Base-by-base conservation (phyloP, 2,113 vertebrate genomes). In the Petrocephalus zakoni region DNA sequence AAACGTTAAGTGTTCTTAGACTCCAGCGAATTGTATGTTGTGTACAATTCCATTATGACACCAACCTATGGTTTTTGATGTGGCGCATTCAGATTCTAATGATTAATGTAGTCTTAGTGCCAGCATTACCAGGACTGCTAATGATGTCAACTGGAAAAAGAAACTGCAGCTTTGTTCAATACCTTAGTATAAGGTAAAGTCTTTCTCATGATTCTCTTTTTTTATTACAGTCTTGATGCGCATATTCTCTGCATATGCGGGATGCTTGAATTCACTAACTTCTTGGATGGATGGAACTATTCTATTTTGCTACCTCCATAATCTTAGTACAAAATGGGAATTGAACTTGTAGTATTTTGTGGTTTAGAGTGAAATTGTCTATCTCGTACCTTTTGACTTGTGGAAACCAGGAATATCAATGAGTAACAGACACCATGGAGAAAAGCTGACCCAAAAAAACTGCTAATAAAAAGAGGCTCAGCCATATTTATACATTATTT, bases 221-320 rank as follows among this genome's bases (percentile, higher is more conserved):
- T 46, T 21, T 47, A 19, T 29, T 34, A 29, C 51, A 53, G n/a
- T 55, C 52, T 53, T 8, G 22, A 86, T 55, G 56, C 4, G 52
- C 3, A 29, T 55, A 21, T 86, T 25, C 52, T 55, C 25, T 86
- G 56, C 52, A 55, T 34, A 85, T 49, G 46, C 0, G 46, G 22
- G 10, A 83, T 83, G 19, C 46, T 83, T 22, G 49, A 46, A 51
- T 85, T 34, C n/a, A n/a, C 29, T 86, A 5, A 86, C 25, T 56
- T 56, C 47, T 56, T 34, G 52, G 5, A 34, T 46, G 84, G 51
- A 34, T 56, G 51, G n/a, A 55, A 55, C 84, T 55, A 21, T 83
- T 83, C 81, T 52, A 56, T 55, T 86, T 53, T 55, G 52, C 84
- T 55, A 86, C 84, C 84, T 86, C 84, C 52, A 56, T 55, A 25